phyloP scores from a whole-genome alignment of 2,888 invertebrate species.

The Andrena fulva region DNA sequence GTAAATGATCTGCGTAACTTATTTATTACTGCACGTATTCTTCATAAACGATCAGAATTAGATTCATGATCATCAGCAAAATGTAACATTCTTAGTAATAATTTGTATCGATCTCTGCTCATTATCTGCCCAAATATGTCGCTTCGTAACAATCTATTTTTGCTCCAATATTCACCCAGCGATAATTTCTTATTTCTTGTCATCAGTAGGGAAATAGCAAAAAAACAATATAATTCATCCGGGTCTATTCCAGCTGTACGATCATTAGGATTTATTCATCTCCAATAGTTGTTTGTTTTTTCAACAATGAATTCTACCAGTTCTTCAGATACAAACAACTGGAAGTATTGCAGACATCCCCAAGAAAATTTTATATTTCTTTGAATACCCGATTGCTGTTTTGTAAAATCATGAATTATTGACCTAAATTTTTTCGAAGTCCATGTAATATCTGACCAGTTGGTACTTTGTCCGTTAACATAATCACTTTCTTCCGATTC shows the following conservation, averaged over 20 bases:
- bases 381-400: constrained; percentile 6
- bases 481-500: constrained; percentile 1
- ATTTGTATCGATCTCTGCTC: constrained; percentile 37
- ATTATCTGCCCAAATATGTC: constrained; percentile 42
- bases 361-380: background rate
- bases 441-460: background rate
- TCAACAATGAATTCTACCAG: constrained; percentile 42
- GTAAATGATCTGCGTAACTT: constrained; percentile 32
- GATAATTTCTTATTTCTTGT: constrained; percentile 40
- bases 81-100: constrained; percentile 44
- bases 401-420: background rate
- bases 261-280: constrained; percentile 26
- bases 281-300: constrained; percentile 46
- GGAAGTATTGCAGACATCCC: background rate
- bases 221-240: constrained; percentile 46
- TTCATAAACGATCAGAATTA: constrained; percentile 40
- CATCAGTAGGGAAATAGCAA: constrained; percentile 37
- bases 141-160: constrained; percentile 35
- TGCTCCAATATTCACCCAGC: constrained; percentile 33
- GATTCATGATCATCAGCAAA: constrained; percentile 36
- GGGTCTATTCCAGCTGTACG: constrained; percentile 4
- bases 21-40: constrained; percentile 29
- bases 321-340: constrained; percentile 16
- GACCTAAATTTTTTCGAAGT: background rate
- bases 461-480: background rate